Evolutionary conservation across 2,113 vertebrate genomes (phyloP).

Genomic region (Salvelinus alpinus): DNA sequence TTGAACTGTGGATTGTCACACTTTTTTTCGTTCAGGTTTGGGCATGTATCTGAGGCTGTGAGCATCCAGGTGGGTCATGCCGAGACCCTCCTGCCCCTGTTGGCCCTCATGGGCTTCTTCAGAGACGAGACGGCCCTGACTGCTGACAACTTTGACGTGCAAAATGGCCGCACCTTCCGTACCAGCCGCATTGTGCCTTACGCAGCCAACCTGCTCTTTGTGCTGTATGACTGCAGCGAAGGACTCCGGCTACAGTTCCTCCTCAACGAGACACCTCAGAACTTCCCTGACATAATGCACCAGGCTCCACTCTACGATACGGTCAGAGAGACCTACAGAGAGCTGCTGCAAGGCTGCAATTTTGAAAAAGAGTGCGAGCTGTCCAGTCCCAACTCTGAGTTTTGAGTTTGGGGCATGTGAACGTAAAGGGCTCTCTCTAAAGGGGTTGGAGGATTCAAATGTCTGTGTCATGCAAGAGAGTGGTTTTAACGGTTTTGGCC

Average conservation of each 20-base stretch:
- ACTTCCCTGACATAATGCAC: constrained; percentile 75
- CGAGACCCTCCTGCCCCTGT: constrained; percentile 92
- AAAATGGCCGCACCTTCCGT: constrained; percentile 79
- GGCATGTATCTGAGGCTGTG: constrained; percentile 80
- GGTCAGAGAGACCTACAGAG: constrained; percentile 81
- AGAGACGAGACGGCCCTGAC: constrained; percentile 83
- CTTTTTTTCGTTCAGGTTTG: constrained; percentile 69
- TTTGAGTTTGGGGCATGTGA: constrained; percentile 35
- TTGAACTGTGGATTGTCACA: background rate
- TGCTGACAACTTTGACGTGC: constrained; percentile 79
- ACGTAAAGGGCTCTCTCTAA: no score
- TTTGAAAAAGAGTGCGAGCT: constrained; percentile 78
- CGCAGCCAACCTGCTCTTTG: constrained; percentile 87
- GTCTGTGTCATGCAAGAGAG: background rate
- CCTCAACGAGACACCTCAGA: constrained; percentile 82
- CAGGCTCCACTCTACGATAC: constrained; percentile 76
- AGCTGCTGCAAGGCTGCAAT: constrained; percentile 83
- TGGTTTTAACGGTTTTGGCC: background rate
- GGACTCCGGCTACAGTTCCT: constrained; percentile 85
- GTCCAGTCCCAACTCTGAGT: constrained; percentile 60
- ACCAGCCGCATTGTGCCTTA: constrained; percentile 87
- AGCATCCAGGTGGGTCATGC: constrained; percentile 90
- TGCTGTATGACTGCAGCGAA: constrained; percentile 84
- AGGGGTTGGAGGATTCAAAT: no score
- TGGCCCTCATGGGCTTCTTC: constrained; percentile 91